Evolutionary conservation across 2,113 vertebrate genomes (phyloP).

Genomic region (Agelaius tricolor): DNA sequence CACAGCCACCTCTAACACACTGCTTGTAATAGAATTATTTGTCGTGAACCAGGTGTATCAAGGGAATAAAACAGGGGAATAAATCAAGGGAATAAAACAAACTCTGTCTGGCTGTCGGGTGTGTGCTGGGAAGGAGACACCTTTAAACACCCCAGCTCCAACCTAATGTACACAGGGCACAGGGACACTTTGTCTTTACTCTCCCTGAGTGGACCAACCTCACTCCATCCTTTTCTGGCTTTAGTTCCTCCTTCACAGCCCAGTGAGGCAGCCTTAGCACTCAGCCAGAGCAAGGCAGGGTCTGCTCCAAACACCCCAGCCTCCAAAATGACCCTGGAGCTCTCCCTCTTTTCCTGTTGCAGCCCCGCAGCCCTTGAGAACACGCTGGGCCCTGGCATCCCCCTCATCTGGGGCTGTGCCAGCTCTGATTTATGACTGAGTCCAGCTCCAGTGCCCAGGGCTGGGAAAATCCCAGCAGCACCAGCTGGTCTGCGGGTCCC

Average conservation of each 20-base stretch:
- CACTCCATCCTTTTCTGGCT: neutral
- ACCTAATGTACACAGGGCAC: neutral
- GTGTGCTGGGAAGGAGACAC: neutral
- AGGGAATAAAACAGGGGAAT: neutral
- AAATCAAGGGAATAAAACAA: neutral
- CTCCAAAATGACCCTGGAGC: rapidly evolving
- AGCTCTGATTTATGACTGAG: neutral
- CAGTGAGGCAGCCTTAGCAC: neutral
- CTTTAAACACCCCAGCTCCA: neutral
- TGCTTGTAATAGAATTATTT: neutral
- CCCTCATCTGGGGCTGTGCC: neutral
- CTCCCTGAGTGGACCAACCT: too few relatives aligned
- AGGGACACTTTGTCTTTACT: neutral
- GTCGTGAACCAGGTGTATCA: neutral
- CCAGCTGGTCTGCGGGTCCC: rapidly evolving
- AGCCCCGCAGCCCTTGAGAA: neutral
- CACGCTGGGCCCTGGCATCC: rapidly evolving
- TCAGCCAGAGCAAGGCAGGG: neutral
- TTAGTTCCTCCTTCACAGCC: neutral
- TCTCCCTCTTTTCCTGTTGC: neutral
- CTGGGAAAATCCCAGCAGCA: neutral
- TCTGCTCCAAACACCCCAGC: neutral
- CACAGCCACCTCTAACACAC: rapidly evolving
- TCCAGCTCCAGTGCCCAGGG: neutral
- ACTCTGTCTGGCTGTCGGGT: neutral